phyloP scores from a whole-genome alignment of 2,888 invertebrate species.

The Branchellion lobata region DNA sequence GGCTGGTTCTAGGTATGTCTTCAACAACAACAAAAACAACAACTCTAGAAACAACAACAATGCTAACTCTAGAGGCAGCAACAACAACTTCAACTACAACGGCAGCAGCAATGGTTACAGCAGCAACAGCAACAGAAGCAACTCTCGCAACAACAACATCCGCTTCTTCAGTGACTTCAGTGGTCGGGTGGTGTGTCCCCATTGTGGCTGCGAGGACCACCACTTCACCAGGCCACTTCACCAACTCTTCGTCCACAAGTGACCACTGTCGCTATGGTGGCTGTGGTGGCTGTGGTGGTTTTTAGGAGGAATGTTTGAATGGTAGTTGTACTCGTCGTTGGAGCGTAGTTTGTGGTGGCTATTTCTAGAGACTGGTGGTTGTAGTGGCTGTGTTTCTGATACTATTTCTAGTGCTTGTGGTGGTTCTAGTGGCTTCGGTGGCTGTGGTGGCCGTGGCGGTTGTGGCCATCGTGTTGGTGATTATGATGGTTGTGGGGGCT shows the following conservation, averaged over 20 bases:
- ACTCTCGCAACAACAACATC: slow-evolving; percentile 61
- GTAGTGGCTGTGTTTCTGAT: no score
- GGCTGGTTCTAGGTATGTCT: not conserved
- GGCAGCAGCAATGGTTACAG: not conserved
- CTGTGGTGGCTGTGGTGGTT: slow-evolving; percentile 16
- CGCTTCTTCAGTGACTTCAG: slow-evolving; percentile 89
- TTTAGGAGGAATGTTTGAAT: no score
- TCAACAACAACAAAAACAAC: not conserved
- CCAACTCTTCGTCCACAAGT: slow-evolving; percentile 41
- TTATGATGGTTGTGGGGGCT: no score
- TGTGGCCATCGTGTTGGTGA: no score
- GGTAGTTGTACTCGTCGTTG: no score
- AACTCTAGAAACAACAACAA: not conserved
- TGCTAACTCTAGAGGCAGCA: not conserved
- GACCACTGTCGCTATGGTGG: slow-evolving; percentile 1
- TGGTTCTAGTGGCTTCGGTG: no score
- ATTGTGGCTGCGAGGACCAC: slow-evolving; percentile 83
- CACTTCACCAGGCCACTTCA: slow-evolving; percentile 88
- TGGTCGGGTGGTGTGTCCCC: slow-evolving; percentile 82
- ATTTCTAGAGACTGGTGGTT: no score
- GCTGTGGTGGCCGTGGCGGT: no score
- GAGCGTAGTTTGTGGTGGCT: no score
- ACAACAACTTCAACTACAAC: not conserved
- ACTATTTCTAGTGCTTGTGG: no score
- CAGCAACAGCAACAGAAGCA: slow-evolving; percentile 4